phyloP scores from a whole-genome alignment of 2,113 vertebrate genomes.

The Hyperoodon ampullatus region DNA sequence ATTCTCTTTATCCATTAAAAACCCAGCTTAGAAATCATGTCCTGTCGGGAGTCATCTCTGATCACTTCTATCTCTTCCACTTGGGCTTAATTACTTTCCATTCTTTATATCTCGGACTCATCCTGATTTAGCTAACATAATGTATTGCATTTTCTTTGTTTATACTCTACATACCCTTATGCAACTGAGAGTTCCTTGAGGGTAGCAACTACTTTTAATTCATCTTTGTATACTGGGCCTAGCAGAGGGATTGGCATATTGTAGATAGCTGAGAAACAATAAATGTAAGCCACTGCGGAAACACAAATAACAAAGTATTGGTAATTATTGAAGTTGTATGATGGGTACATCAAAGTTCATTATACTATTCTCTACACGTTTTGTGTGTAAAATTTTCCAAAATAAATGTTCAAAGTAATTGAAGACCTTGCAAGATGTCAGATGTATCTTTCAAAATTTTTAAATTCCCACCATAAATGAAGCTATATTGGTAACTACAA shows the following conservation, averaged over 20 bases:
- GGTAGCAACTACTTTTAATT: neutral
- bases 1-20: neutral
- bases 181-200: neutral
- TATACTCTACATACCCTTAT: neutral
- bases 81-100: neutral
- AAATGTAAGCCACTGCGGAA: neutral
- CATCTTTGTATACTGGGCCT: neutral
- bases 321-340: neutral
- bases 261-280: neutral
- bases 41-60: neutral
- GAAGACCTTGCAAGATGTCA: neutral
- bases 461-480: neutral
- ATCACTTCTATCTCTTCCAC: neutral
- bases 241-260: neutral
- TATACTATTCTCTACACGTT: neutral
- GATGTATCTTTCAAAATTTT: neutral
- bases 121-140: neutral
- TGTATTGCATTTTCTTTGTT: neutral
- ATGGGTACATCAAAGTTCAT: neutral
- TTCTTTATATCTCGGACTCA: neutral
- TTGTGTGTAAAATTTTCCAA: neutral
- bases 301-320: neutral
- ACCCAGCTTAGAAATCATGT: neutral
- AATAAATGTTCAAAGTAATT: neutral
- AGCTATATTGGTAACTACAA: neutral